phyloP scores from a whole-genome alignment of 53 echinoderm and acorn worm genomes.

The Astropecten irregularis region DNA sequence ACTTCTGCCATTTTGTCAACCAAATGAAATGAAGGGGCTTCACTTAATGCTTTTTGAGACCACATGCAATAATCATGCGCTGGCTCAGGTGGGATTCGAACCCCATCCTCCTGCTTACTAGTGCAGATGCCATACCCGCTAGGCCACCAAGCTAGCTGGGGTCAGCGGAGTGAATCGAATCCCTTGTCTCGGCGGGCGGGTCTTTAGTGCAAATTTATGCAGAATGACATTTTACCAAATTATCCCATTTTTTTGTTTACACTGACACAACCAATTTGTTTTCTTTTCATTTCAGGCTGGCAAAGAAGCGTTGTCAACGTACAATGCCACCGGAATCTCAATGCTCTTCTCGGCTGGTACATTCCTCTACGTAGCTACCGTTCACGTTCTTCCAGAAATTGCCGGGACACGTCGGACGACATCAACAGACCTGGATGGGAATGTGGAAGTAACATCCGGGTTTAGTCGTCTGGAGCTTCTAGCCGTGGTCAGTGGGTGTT shows the following conservation, averaged over 20 bases:
- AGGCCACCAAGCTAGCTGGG: too few relatives aligned
- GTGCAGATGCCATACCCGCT: too few relatives aligned
- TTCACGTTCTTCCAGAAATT: slow-evolving; percentile 97
- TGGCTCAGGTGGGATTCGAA: too few relatives aligned
- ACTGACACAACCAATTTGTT: too few relatives aligned
- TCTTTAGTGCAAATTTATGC: background rate
- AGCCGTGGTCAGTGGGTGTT: slow-evolving; percentile 82
- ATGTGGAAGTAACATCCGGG: slow-evolving; percentile 66
- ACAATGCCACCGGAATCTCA: slow-evolving; percentile 96
- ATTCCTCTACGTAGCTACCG: slow-evolving; percentile 99
- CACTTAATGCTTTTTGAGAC: too few relatives aligned
- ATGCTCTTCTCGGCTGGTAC: slow-evolving; percentile 99
- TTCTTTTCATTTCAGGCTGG: slow-evolving; percentile 79
- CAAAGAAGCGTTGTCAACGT: slow-evolving; percentile 85
- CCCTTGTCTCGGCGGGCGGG: too few relatives aligned
- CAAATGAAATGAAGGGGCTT: too few relatives aligned
- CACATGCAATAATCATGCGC: too few relatives aligned
- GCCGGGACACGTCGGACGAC: slow-evolving; percentile 48
- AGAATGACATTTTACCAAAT: background rate
- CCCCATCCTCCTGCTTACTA: too few relatives aligned
- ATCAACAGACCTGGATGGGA: slow-evolving; percentile 58
- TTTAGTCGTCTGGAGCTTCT: slow-evolving; percentile 82
- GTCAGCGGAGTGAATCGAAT: too few relatives aligned
- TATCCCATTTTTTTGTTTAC: background rate
- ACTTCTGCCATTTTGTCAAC: too few relatives aligned